Percentiles rank a stretch among this genome's conserved stretches.
phyloP scores from a whole-genome alignment of 2,113 vertebrate genomes.

The Syngnathus typhle region DNA sequence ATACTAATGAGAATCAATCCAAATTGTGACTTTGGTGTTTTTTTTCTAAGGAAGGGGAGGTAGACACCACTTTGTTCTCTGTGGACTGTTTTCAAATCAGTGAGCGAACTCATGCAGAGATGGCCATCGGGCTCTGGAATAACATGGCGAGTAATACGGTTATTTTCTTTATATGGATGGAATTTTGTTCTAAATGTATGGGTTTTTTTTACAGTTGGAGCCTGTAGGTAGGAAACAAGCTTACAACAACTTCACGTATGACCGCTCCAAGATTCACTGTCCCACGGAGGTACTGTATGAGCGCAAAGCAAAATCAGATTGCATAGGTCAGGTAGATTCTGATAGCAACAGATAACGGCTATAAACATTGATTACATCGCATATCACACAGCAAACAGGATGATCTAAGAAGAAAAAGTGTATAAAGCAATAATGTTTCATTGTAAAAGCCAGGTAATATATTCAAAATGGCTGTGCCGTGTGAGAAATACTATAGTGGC shows the following conservation, averaged over 20 bases:
- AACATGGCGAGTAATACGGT: slow-evolving; percentile 76
- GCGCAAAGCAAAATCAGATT: not conserved
- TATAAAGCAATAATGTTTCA: no score
- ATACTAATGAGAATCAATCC: not conserved
- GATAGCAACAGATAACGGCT: not conserved
- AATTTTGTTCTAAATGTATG: not conserved
- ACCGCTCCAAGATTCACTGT: slow-evolving; percentile 80
- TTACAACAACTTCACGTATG: slow-evolving; percentile 82
- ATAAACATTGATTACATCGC: no score
- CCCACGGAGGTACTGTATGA: slow-evolving; percentile 74
- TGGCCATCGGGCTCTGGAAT: slow-evolving; percentile 89
- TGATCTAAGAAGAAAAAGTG: no score
- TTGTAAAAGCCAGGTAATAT: no score
- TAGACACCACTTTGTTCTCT: slow-evolving; percentile 81
- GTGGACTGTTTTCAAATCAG: slow-evolving; percentile 85
- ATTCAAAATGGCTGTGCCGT: no score
- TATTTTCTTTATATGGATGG: no score
- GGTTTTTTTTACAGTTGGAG: slow-evolving; percentile 75
- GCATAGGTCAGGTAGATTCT: not conserved
- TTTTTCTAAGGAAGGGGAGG: slow-evolving; percentile 61
- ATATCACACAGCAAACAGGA: no score
- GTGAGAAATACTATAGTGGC: no score
- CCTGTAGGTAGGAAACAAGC: slow-evolving; percentile 78
- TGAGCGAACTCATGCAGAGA: slow-evolving; percentile 77
- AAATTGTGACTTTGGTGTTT: not conserved